A percentile compares a stretch with the other conserved stretches of the same genome.
These are phyloP conservation scores for Heliconius ismenius DNA, from an alignment of 2,888 invertebrate genomes.

Conservation along the genomic window DNA sequence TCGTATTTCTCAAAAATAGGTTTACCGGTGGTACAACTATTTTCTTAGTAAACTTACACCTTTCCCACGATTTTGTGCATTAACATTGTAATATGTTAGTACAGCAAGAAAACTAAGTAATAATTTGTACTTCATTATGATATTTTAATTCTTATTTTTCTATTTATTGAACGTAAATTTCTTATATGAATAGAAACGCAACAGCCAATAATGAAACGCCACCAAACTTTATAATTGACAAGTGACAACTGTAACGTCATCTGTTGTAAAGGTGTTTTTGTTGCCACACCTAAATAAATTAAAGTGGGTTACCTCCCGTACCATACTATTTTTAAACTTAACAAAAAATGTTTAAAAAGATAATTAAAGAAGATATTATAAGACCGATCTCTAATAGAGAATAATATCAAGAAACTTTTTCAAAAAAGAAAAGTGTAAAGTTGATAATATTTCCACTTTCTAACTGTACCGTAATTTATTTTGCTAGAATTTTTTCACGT, in stretches of 20 bases:
- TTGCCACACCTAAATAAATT: neutral
- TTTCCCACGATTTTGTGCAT: slow-evolving; percentile 69
- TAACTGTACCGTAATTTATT: no score
- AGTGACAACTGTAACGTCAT: slow-evolving; percentile 30
- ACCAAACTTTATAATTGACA: slow-evolving; percentile 37
- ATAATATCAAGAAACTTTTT: no score
- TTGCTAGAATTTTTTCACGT: no score
- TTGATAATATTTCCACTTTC: no score
- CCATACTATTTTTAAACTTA: no score
- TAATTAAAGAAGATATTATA: no score
- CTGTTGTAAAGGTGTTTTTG: neutral
- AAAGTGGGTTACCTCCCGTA: neutral
- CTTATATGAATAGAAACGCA: slow-evolving; percentile 16
- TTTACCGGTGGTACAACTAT: slow-evolving; percentile 22
- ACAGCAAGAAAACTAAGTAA: slow-evolving; percentile 65
- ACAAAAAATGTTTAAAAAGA: no score
- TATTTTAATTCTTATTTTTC: slow-evolving; percentile 22
- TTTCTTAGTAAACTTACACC: slow-evolving; percentile 59
- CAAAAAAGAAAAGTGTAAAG: no score
- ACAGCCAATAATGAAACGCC: slow-evolving; percentile 47
- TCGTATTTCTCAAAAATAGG: neutral
- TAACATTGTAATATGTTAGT: slow-evolving; percentile 68
- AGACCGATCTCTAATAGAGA: no score
- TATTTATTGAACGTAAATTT: slow-evolving; percentile 35
- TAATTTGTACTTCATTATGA: slow-evolving; percentile 70